Conservation (phyloP, 2,113 vertebrate genomes). For the Xyliphius kryptos region DNA sequence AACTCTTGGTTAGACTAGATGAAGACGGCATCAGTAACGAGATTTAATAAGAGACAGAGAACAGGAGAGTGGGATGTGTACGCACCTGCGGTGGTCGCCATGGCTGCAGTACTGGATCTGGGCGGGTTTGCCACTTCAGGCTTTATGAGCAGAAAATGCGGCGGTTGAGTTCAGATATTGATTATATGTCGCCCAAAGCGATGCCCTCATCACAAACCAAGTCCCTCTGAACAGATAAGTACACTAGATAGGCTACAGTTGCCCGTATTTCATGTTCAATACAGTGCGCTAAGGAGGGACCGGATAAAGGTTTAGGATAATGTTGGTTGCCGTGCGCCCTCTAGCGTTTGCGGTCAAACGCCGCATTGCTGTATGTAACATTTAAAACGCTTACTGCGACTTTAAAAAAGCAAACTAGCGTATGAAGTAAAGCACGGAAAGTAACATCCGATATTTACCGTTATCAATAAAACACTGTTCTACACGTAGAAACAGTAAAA, state of each 20-base stretch:
- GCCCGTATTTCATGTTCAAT: not conserved
- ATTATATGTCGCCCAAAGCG: not conserved
- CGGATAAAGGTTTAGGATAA: not conserved
- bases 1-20: too few species aligned
- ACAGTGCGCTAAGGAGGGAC: conserved; percentile 15
- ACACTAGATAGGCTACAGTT: not conserved
- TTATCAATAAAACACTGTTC: too few species aligned
- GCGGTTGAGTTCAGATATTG: not conserved
- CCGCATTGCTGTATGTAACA: not conserved
- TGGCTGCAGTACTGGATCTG: conserved; percentile 48
- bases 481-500: too few species aligned
- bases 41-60: too few species aligned
- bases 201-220: not conserved
- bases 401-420: too few species aligned
- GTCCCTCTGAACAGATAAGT: not conserved
- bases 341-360: conserved; percentile 41
- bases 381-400: too few species aligned
- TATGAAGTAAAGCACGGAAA: too few species aligned
- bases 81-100: conserved; percentile 60
- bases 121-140: conserved; percentile 32
- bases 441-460: too few species aligned
- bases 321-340: conserved; percentile 22
- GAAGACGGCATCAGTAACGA: too few species aligned
- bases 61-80: not conserved
- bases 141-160: conserved; percentile 18